Base-by-base conservation (phyloP, 1,140 invertebrate species). In the Zeugodacus cucurbitae region DNA sequence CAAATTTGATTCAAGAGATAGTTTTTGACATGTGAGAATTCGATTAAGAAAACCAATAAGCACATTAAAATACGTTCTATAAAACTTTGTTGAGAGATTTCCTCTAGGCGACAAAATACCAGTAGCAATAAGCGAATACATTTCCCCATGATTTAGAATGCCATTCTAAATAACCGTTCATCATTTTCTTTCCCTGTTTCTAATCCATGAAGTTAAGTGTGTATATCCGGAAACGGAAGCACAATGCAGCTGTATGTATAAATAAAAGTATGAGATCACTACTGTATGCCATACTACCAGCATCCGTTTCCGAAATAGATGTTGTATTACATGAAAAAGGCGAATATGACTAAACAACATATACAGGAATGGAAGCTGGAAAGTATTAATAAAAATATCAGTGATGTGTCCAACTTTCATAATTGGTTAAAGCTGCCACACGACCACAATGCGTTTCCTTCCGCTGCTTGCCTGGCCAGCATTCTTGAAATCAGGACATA, bases 371-470 rank as follows among this genome's bases (percentile, higher is more conserved):
- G 62, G 11, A 67, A 34, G 11, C 26, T 67, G 10, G 6, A 32
- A 74, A 37, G 14, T 10, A 20, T 74, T 74, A 74, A 74, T 74
- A 74, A 41, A 41, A 74, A 74, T 34, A 74, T 74, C 67, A 41
- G 20, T 17, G 22, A 22, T 37, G 44, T 20, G 20, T 86, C 17
- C 26, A 59, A 22, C 44, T 11, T 54, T 86, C 0, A 86, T 86
- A 32, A 22, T 92, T 91, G 89, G 64, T 32, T 34, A 10, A 14
- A 67, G 34, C 4, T 92, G 91, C 89, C 91, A 92, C 91, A 37
- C 91, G 91, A 92, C 91, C 90, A 92, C 91, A 91, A 91, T 90
- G 90, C 89, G 87, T n/a, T 90, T 88, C 88, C 89, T 88, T 74
- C 67, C 67, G 67, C 59, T 85, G 57, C 86, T 89, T 88, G 57